A percentile compares a stretch with the other conserved stretches of the same genome.
phyloP scores from a whole-genome alignment of 2,797 vertebrate species.

The Sebastes ruberrimus region DNA sequence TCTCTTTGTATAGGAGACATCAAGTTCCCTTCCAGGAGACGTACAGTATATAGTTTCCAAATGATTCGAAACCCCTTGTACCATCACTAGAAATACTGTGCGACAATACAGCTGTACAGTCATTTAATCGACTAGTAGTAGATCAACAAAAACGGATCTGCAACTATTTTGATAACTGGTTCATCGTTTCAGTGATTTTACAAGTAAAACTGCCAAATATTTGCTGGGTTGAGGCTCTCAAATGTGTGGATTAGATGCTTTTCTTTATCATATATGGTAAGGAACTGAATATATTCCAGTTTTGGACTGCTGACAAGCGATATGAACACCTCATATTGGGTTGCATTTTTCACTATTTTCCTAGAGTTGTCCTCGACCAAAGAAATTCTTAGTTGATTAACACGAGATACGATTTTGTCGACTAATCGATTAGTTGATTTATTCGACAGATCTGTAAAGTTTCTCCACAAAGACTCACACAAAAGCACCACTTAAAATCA shows the following conservation, averaged over 20 bases:
- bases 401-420: no score
- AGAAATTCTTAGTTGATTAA: no score
- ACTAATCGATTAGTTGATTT: no score
- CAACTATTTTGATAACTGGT: not conserved
- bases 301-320: not conserved
- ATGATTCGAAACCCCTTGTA: not conserved
- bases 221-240: not conserved
- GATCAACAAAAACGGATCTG: not conserved
- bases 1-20: not conserved
- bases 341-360: not conserved
- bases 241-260: not conserved
- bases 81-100: not conserved
- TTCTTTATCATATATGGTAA: not conserved
- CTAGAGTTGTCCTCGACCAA: no score
- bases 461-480: no score
- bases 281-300: no score
- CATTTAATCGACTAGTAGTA: not conserved
- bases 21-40: not conserved
- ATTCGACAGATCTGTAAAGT: no score
- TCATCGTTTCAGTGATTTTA: no score
- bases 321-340: no score
- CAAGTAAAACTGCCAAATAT: not conserved
- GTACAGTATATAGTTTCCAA: not conserved
- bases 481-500: no score
- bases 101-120: not conserved